Evolutionary conservation across 2,888 invertebrate genomes (phyloP), one percentile per base, ranked within the genome.

Genomic region (Hypselothyrea guttata): DNA sequence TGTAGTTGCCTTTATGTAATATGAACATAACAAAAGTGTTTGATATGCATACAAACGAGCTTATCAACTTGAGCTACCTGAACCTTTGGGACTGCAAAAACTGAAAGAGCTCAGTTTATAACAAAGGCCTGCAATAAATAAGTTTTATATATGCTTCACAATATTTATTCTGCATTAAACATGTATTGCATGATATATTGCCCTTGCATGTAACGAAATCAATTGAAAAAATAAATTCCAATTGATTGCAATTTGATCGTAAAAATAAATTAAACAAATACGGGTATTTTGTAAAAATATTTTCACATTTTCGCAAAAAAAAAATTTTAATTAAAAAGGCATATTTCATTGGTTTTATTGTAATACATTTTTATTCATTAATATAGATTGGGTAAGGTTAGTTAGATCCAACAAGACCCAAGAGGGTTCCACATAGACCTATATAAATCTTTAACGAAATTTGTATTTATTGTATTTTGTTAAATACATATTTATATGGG

Each of bases 1-100:
- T 64, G 59, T 70, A 59, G 56, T 58, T 16, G 11, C 12, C 42
- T 40, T 13, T 1, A 4, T 41, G n/a, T 44, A 27, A 49, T 58
- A 55, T 34, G 51, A 52, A 44, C 42, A 68, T 54, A 67, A 65
- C 58, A 61, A 40, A 37, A 55, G 38, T 54, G 55, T 53, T 60
- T 52, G 52, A 46, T 71, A 65, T 60, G 77, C 77, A 81, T 77
- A 73, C 63, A 62, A 40, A 56, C 30, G 62, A 56, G 56, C 66
- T 59, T 61, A 64, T 64, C 63, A 56, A 64, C 35, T 35, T 46
- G 22, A 9, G 34, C 35, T 35, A 35, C 27, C 12, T 44, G 5
- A 35, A 7, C 16, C 7, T 34, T 27, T 5, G 33, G 34, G 1
- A 22, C 12, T 46, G 7, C 27, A 8, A 47, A 28, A 37, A 13